Base-by-base conservation (phyloP, 2,888 invertebrate species). In the Rotaria magnacalcarata region DNA sequence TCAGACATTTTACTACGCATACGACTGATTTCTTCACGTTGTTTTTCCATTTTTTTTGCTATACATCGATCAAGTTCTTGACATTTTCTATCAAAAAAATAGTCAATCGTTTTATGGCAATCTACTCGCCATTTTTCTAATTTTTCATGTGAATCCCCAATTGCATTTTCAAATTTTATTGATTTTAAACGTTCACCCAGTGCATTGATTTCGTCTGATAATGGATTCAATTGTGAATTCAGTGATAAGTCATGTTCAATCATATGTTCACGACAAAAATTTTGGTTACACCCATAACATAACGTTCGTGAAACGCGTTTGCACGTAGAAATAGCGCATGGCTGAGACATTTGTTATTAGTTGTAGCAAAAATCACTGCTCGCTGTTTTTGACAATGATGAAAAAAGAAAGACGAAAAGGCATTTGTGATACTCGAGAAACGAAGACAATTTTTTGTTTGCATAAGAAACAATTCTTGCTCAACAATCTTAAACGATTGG, bases 221-320 rank as follows among this genome's bases (percentile, higher is more conserved):
- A 27, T 10, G 60, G 60, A 60, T 60, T 60, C 11, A 60, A 60
- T 60, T 60, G 60, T 27, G 60, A 60, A 60, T 60, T 60, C 0
- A 60, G 4, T 4, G 27, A 27, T 60, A 27, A n/a, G 27, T 60
- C 60, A 60, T 60, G 60, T 60, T 60, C 60, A 60, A n/a, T n/a
- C 60, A 60, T 60, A 60, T 60, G 60, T 60, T 60, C 60, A 27
- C 60, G 60, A 60, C 60, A 60, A n/a, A 60, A 60, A 3, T 60
- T 60, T 27, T 60, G 60, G 27, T 60, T 60, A 60, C 60, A 60
- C 27, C 60, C 60, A 60, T 60, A 60, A 60, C 60, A 60, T 60
- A 60, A n/a, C 4, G 60, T 60, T 7, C n/a, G 60, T 27, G 60
- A 60, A 2, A 60, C 14, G 2, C 60, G 60, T 60, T 27, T n/a